phyloP scores from a whole-genome alignment of 2,888 invertebrate species.

The Dorcus hopei region DNA sequence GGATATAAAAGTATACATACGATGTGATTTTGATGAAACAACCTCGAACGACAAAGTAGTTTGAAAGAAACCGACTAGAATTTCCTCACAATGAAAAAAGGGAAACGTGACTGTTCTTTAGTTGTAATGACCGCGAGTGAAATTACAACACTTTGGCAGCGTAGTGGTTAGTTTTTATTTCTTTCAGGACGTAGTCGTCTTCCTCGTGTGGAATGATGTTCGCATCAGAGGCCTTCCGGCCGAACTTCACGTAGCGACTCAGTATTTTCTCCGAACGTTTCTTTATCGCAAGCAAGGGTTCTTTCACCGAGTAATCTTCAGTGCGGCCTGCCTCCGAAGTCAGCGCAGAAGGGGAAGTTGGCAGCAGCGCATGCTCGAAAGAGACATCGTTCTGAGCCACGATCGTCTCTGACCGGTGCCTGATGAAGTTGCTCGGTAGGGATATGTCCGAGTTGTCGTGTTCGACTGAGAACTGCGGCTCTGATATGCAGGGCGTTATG shows the following conservation, averaged over 20 bases:
- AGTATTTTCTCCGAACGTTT: not conserved
- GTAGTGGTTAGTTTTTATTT: not conserved
- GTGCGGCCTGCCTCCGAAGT: not conserved
- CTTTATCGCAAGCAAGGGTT: not conserved
- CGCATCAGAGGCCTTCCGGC: no score
- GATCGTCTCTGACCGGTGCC: not conserved
- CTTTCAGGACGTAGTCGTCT: not conserved
- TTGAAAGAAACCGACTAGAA: no score
- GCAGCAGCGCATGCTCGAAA: not conserved
- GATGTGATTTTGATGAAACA: no score
- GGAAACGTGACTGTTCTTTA: no score
- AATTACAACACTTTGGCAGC: no score
- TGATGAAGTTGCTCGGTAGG: not conserved
- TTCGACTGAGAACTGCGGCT: constrained; percentile 70
- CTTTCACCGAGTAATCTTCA: not conserved
- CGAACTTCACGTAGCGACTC: no score
- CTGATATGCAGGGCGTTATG: constrained; percentile 74
- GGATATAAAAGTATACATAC: no score
- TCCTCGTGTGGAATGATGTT: not conserved
- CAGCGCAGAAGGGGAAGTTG: not conserved
- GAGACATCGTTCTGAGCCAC: not conserved
- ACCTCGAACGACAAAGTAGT: no score
- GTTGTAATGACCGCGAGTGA: no score
- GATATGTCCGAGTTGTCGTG: constrained; percentile 54
- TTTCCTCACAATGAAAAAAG: no score